Conservation (phyloP, 2,797 vertebrate genomes). For the Esox masquinongy region DNA sequence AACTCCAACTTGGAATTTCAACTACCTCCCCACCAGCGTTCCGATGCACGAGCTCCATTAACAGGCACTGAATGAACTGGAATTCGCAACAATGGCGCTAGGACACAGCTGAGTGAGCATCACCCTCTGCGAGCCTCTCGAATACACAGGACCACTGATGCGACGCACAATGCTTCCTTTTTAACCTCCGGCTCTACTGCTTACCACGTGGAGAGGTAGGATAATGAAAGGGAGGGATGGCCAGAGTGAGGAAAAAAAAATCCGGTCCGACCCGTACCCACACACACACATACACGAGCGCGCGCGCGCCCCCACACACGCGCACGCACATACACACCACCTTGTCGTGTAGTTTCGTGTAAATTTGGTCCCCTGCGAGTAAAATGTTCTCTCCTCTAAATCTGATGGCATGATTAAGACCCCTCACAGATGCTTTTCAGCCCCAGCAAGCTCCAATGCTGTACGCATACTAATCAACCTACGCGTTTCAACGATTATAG, state of each 20-base stretch:
- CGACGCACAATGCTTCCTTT: slow-evolving; percentile 73
- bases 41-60: slow-evolving; percentile 51
- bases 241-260: slow-evolving; percentile 46
- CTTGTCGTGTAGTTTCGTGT: neutral
- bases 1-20: slow-evolving; percentile 9
- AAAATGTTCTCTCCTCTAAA: neutral
- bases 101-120: slow-evolving; percentile 77
- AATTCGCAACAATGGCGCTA: slow-evolving; percentile 78
- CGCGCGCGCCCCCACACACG: slow-evolving; percentile 1
- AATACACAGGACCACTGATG: slow-evolving; percentile 67
- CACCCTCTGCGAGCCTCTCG: slow-evolving; percentile 65
- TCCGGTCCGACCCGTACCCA: slow-evolving; percentile 5
- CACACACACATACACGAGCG: slow-evolving; percentile 15
- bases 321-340: neutral
- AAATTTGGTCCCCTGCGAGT: neutral
- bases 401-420: neutral
- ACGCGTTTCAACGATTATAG: neutral
- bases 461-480: slow-evolving; percentile 2
- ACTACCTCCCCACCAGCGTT: slow-evolving; percentile 7
- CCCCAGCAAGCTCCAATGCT: neutral
- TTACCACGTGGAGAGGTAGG: slow-evolving; percentile 66
- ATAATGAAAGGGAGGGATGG: slow-evolving; percentile 51
- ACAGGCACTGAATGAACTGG: slow-evolving; percentile 65
- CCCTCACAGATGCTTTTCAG: neutral
- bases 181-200: slow-evolving; percentile 56